Evolutionary conservation across 2,888 invertebrate genomes (phyloP).

Genomic region (Leptogaster cylindrica): DNA sequence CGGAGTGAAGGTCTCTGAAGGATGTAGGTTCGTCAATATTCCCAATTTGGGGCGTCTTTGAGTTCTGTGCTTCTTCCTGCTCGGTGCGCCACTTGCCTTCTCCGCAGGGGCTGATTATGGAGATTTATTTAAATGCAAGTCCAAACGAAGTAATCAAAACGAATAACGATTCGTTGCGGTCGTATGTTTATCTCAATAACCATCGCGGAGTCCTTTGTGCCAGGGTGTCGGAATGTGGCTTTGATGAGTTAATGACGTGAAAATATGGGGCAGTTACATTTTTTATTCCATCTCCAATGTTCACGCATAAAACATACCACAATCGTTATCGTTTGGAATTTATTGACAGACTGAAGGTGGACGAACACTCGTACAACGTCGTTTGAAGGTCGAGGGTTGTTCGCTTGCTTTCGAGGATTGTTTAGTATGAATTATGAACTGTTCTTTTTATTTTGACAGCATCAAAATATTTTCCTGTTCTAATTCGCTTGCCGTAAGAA

Average conservation of each 20-base stretch:
- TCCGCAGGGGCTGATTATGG: constrained; percentile 43
- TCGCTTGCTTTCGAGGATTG: too few relatives aligned
- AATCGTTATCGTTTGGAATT: too few relatives aligned
- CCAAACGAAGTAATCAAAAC: constrained; percentile 42
- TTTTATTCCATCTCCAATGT: too few relatives aligned
- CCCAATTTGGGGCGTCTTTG: not conserved
- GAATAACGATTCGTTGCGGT: constrained; percentile 40
- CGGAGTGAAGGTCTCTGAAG: too few relatives aligned
- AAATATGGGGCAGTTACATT: constrained; percentile 22
- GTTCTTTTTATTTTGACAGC: too few relatives aligned
- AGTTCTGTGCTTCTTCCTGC: constrained; percentile 7
- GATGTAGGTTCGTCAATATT: not conserved
- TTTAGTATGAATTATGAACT: too few relatives aligned
- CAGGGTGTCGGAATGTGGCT: not conserved
- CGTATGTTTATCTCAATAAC: constrained; percentile 28
- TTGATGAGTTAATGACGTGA: constrained; percentile 37
- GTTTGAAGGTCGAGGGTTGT: too few relatives aligned
- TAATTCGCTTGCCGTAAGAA: too few relatives aligned
- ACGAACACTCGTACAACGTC: too few relatives aligned
- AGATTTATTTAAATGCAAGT: constrained; percentile 41
- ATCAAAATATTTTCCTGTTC: too few relatives aligned
- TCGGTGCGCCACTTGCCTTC: constrained; percentile 12
- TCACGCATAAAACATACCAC: too few relatives aligned
- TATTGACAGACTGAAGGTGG: too few relatives aligned
- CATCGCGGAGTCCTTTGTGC: not conserved